Base-by-base conservation (phyloP, 2,888 invertebrate genomes). In the Ptycholaimellus sp. region DNA sequence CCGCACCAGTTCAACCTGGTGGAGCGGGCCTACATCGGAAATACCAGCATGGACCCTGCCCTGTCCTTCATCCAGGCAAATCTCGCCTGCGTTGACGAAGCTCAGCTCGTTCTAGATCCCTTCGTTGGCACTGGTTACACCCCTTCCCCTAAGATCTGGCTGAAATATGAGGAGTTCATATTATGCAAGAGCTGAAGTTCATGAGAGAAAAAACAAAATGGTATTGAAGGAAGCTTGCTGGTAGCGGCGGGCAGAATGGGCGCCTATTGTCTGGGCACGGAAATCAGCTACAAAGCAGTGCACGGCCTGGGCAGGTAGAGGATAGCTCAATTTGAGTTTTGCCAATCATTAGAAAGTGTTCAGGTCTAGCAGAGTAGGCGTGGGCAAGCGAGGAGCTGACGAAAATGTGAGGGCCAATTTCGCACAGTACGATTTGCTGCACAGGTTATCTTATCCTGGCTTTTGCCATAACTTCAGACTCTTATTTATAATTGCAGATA, bases 1-100 rank as follows among this genome's bases (percentile, higher is more conserved):
- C 76, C 83, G 31, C 68, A 72, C 43, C 69, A 71, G 35, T 70
- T 80, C 42, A 79, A 81, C 0, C 59, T 93, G 21, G 83, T 85
- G 62, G 74, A 71, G 35, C 69, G 90, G 3, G 76, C 76, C 60
- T 90, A 87, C 59, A 87, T 93, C 51, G 85, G 33, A 25, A 90
- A 87, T 59, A 93, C 93, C 0, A 81, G 80, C 49, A 90, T 93
- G 90, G 90, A 93, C 58, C 75, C 90, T 0, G 76, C 78, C 49
- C 64, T 93, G 3, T 75, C 85, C 1, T 60, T 93, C 30, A 62
- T 93, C 36, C 87, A 85, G 83, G 78, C 82, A 0, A 93, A 93
- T 64, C 76, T 85, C 62, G 85, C 77, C 0, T 66, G 72, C 59
- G 71, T 81, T 5, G 60, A 63, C 38, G 49, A 61, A 1, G 74